A percentile compares a stretch with the other conserved stretches of the same genome.
Evolutionary conservation across 1,140 invertebrate species (phyloP).

Genomic region (Potamilus streckersoni): DNA sequence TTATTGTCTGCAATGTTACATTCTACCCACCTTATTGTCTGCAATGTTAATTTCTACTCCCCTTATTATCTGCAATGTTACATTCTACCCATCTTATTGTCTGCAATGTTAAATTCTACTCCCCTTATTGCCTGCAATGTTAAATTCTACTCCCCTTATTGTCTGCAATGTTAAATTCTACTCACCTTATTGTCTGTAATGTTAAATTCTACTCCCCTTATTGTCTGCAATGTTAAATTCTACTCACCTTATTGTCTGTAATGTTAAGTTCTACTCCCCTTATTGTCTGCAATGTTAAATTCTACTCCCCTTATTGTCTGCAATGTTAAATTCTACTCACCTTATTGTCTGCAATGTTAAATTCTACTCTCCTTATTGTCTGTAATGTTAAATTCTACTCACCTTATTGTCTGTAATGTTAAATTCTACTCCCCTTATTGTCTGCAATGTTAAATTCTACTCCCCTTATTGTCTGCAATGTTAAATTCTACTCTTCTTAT

Average conservation of each 20-base stretch:
- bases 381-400: slow-evolving; percentile 3
- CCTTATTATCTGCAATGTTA: no score
- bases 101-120: slow-evolving; percentile 2
- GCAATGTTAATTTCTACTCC: slow-evolving; percentile 33
- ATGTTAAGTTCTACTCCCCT: slow-evolving; percentile 55
- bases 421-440: no score
- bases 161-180: not conserved
- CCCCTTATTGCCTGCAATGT: slow-evolving; percentile 72
- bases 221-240: slow-evolving; percentile 62
- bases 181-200: not conserved
- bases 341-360: slow-evolving; percentile 68
- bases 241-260: slow-evolving; percentile 69
- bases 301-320: no score
- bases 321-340: slow-evolving; percentile 42
- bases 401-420: slow-evolving; percentile 19
- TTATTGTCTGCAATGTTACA: no score
- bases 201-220: slow-evolving; percentile 62
- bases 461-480: not conserved
- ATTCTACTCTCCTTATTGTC: no score
- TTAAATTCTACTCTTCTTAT: no score
- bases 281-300: slow-evolving; percentile 66
- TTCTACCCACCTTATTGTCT: slow-evolving; percentile 69
- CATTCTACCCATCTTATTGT: not conserved
- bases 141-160: no score
- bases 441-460: not conserved